Percentiles rank a stretch among this genome's conserved stretches.
These are phyloP conservation scores for Dinomys branickii DNA, from an alignment of 2,113 vertebrate genomes.

Conservation along the genomic window DNA sequence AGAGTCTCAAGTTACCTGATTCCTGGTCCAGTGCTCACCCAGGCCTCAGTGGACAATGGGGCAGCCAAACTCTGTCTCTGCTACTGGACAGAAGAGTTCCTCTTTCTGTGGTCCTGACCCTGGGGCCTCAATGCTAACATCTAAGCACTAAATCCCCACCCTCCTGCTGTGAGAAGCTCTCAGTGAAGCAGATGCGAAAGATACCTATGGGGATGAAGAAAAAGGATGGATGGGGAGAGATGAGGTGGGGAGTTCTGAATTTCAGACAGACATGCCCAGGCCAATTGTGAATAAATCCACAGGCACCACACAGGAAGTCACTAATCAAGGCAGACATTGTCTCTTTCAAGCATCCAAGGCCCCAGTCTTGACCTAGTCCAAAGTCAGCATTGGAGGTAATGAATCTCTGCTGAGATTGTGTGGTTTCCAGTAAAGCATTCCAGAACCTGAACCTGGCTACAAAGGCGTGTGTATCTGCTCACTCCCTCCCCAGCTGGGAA, in stretches of 20 bases:
- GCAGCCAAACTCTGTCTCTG: background rate
- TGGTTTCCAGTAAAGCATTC: conserved; percentile 77
- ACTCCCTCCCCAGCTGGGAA: conserved; percentile 65
- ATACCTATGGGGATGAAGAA: background rate
- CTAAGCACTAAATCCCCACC: background rate
- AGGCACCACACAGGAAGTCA: conserved; percentile 53
- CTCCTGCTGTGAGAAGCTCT: background rate
- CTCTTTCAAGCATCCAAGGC: conserved; percentile 37
- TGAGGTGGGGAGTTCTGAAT: background rate
- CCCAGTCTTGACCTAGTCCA: conserved; percentile 64
- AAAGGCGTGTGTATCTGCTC: conserved; percentile 62
- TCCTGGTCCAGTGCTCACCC: background rate
- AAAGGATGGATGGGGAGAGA: background rate
- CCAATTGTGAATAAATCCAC: conserved; percentile 51
- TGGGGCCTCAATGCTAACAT: background rate
- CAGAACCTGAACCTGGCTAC: conserved; percentile 79
- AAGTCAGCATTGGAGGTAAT: conserved; percentile 63
- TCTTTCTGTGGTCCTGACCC: background rate
- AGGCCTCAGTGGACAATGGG: background rate
- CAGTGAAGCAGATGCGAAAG: no score
- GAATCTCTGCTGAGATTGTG: conserved; percentile 75
- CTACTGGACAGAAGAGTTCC: background rate
- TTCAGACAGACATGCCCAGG: conserved; percentile 45
- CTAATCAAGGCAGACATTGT: conserved; percentile 53
- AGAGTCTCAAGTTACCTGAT: background rate